Conservation (phyloP, 2,797 vertebrate genomes). For the Lepus oiostolus region DNA sequence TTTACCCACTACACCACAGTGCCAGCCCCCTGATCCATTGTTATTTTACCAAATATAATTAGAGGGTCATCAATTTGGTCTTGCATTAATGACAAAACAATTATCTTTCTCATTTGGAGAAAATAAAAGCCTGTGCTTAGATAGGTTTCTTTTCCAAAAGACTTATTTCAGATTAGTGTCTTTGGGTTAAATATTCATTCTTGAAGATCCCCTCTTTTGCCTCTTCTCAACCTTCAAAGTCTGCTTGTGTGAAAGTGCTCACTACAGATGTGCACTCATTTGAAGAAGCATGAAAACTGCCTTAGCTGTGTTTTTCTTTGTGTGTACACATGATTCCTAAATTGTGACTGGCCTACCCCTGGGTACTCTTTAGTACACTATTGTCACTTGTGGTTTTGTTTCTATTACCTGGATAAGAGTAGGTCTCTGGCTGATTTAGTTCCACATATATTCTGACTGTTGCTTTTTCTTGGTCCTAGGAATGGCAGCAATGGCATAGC, state of each 20-base stretch:
- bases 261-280: neutral
- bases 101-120: too few relatives aligned
- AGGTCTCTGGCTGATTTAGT: neutral
- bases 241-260: neutral
- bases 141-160: too few relatives aligned
- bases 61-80: too few relatives aligned
- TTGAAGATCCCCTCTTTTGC: neutral
- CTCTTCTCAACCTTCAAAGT: neutral
- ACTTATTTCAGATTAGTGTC: neutral
- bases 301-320: neutral
- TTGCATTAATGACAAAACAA: too few relatives aligned
- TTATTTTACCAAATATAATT: too few relatives aligned
- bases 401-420: neutral
- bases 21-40: too few relatives aligned
- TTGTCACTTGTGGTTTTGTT: neutral
- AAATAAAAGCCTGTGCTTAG: too few relatives aligned
- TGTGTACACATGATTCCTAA: neutral
- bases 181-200: accelerated
- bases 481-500: neutral
- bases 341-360: neutral
- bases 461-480: neutral
- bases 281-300: neutral
- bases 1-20: too few relatives aligned
- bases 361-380: neutral
- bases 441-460: neutral